A percentile compares a stretch with the other conserved stretches of the same genome.
Evolutionary conservation across 2,888 invertebrate genomes (phyloP).

Genomic region (Meteorus cinctellus): DNA sequence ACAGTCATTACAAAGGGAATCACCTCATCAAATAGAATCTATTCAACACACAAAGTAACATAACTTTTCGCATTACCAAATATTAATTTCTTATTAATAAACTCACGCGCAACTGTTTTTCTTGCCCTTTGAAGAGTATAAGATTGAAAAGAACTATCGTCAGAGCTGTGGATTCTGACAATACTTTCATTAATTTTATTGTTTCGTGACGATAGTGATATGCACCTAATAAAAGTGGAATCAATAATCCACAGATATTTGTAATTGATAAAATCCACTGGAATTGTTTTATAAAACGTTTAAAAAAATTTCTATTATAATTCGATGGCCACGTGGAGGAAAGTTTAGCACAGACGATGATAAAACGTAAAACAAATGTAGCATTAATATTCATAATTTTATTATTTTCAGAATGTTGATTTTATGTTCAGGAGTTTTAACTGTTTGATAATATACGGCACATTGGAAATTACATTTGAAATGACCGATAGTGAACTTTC

Average conservation of each 20-base stretch:
- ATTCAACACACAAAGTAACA: background rate
- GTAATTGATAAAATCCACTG: conserved; percentile 53
- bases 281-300: conserved; percentile 48
- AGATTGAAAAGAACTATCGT: conserved; percentile 58
- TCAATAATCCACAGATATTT: conserved; percentile 50
- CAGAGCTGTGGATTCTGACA: conserved; percentile 60
- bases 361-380: background rate
- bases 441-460: no score
- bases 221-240: conserved; percentile 55
- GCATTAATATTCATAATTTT: conserved; percentile 11
- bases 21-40: conserved; percentile 57
- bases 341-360: conserved; percentile 51
- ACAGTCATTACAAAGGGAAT: conserved; percentile 49
- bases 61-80: background rate
- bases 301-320: conserved; percentile 20
- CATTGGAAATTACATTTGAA: no score
- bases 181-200: conserved; percentile 54
- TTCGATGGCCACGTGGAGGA: conserved; percentile 58
- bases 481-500: background rate
- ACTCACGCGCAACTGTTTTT: conserved; percentile 56
- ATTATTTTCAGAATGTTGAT: background rate
- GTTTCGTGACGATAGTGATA: conserved; percentile 54
- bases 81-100: background rate
- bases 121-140: conserved; percentile 55
- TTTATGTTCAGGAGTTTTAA: no score